Base-by-base conservation (phyloP, 2,797 vertebrate species). In the Premnoplex brunnescens region DNA sequence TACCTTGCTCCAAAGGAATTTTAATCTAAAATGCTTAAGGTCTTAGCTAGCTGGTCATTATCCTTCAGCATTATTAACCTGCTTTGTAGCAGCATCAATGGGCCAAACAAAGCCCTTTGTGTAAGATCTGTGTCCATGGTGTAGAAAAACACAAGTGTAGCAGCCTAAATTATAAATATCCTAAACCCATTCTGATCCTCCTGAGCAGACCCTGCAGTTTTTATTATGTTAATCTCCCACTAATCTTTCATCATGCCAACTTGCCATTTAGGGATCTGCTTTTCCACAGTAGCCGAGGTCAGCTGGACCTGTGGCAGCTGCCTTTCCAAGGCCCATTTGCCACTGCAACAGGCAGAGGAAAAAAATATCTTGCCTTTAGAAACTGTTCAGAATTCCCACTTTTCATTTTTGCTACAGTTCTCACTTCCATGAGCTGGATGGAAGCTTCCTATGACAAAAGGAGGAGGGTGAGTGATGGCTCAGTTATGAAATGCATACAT, bases 181-280 rank as follows among this genome's bases (percentile, higher is more conserved):
- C 49, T 93, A 94, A 96, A 79, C 76, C 94, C 60, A 54, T 68
- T 92, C 80, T 84, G 77, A 96, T 91, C 96, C 77, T 80, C 48
- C 82, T 93, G 85, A 91, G 48, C 66, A 92, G 23, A 93, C 64
- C 48, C 91, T 92, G 63, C 73, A 46, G 66, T 37, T 95, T 90
- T 85, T 80, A 82, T 88, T 64, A 68, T 0, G 4, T 46, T 89
- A 96, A 97, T 93, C 96, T 95, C 88, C 54, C 56, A 60, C 72
- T 96, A 95, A 96, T 96, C 91, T 91, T 94, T 69, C 78, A 58
- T 78, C 75, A 39, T 52, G 94, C 93, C 93, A 93, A 96, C 87
- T 80, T 76, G 93, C 64, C 89, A 82, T 46, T 71, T 30, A 6
- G 3, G 5, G 23, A 88, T 51, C 92, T 89, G 49, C 76, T 81